Evolutionary conservation across 2,113 vertebrate genomes (phyloP).

Genomic region (Vulpes lagopus): DNA sequence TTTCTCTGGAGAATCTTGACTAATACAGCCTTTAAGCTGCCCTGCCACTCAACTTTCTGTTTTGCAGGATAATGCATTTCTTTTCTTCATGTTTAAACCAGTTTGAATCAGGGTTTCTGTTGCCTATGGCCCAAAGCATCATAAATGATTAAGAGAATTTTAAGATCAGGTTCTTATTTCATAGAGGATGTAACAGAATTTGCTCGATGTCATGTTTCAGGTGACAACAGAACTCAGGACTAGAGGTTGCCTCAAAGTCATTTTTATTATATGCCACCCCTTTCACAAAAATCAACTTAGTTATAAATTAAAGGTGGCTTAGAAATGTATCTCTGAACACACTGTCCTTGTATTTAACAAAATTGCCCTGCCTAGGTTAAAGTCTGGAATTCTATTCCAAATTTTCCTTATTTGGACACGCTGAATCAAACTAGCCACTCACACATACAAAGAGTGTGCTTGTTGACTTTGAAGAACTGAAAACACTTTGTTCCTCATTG

Average conservation of each 20-base stretch:
- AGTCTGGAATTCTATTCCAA: slow-evolving; percentile 36
- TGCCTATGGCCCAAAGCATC: background rate
- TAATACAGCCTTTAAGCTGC: background rate
- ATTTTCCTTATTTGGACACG: background rate
- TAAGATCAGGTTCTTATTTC: slow-evolving; percentile 31
- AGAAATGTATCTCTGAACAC: slow-evolving; percentile 1
- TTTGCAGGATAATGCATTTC: background rate
- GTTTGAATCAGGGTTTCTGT: slow-evolving; percentile 3
- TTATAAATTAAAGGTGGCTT: slow-evolving; percentile 20
- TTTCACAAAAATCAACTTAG: background rate
- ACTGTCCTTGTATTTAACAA: background rate
- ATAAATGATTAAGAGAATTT: slow-evolving; percentile 16
- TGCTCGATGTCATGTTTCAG: background rate
- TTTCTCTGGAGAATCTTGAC: background rate
- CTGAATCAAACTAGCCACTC: background rate
- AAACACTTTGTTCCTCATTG: background rate
- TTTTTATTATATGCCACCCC: background rate
- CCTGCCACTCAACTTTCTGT: slow-evolving; percentile 1
- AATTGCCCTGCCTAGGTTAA: background rate
- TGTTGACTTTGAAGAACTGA: slow-evolving; percentile 35
- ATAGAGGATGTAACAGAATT: background rate
- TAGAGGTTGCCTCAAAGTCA: background rate
- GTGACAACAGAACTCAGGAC: background rate
- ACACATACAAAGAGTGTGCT: background rate
- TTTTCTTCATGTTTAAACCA: slow-evolving; percentile 13